Percentiles rank a stretch among this genome's conserved stretches.
Evolutionary conservation across 2,113 vertebrate genomes (phyloP).

Genomic region (Istiophorus platypterus): DNA sequence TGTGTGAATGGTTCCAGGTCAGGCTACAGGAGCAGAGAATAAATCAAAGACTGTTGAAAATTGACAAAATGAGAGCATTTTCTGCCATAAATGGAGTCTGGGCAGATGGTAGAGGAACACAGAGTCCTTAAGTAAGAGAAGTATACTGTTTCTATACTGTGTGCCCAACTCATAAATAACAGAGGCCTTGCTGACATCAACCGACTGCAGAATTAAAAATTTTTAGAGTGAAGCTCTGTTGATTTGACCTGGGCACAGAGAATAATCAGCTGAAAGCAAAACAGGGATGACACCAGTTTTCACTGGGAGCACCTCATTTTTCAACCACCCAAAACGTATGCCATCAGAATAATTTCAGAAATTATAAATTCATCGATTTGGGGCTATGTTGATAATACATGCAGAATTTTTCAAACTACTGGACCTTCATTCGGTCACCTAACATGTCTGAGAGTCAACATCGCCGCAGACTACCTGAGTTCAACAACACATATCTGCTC

Average conservation of each 20-base stretch:
- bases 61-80: conserved; percentile 20
- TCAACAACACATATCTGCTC: neutral
- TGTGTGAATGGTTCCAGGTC: conserved; percentile 24
- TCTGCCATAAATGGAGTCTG: neutral
- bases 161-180: neutral
- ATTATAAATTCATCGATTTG: too few species aligned
- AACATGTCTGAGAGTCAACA: neutral
- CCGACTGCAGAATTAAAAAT: too few species aligned
- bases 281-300: neutral
- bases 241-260: neutral
- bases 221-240: neutral
- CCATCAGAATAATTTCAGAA: too few species aligned
- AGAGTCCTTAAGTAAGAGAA: neutral
- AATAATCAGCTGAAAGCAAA: neutral
- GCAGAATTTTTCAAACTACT: neutral
- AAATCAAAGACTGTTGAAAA: conserved; percentile 8
- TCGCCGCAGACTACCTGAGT: neutral
- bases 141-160: too few species aligned
- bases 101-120: conserved; percentile 7
- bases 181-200: conserved; percentile 3
- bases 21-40: conserved; percentile 2
- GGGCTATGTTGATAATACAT: too few species aligned
- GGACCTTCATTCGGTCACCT: neutral
- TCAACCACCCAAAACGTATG: neutral
- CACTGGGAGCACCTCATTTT: neutral